These are phyloP conservation scores for Otus sunia DNA, from an alignment of 2,113 vertebrate genomes.

Conservation along the genomic window DNA sequence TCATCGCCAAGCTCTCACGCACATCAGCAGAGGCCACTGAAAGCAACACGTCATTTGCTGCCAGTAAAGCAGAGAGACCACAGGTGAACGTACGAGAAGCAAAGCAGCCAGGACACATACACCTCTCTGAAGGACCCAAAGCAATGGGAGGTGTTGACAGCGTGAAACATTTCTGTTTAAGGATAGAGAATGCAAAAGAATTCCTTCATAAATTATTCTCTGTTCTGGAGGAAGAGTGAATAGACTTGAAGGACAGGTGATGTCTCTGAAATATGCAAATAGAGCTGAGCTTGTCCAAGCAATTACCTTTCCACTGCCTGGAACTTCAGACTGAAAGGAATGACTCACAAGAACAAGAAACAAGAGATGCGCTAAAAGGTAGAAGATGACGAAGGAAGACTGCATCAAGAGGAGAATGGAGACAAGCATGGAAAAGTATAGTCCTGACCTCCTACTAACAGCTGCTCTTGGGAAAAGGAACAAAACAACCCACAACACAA, in stretches of 20 bases:
- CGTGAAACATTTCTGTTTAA: background rate
- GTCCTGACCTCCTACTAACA: background rate
- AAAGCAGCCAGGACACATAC: background rate
- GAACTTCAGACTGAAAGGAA: slow-evolving; percentile 48
- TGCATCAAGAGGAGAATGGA: background rate
- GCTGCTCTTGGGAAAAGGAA: background rate
- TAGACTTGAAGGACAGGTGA: slow-evolving; percentile 67
- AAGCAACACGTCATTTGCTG: background rate
- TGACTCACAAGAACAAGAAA: slow-evolving; percentile 57
- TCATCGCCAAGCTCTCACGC: background rate
- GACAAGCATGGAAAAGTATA: background rate
- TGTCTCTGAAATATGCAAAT: slow-evolving; percentile 70
- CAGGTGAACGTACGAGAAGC: background rate
- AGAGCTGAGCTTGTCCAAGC: slow-evolving; percentile 43
- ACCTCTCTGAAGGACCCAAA: background rate
- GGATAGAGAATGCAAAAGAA: background rate
- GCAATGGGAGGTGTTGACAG: background rate
- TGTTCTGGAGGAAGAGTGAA: slow-evolving; percentile 37
- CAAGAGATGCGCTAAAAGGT: slow-evolving; percentile 28
- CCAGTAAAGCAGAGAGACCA: background rate
- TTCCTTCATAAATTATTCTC: slow-evolving; percentile 37
- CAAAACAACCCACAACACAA: background rate
- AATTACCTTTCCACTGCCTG: slow-evolving; percentile 62
- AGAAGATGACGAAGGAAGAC: slow-evolving; percentile 39
- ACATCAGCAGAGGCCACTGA: background rate